phyloP scores from a whole-genome alignment of 2,797 vertebrate genomes.

The Tenualosa thibaudeaui region DNA sequence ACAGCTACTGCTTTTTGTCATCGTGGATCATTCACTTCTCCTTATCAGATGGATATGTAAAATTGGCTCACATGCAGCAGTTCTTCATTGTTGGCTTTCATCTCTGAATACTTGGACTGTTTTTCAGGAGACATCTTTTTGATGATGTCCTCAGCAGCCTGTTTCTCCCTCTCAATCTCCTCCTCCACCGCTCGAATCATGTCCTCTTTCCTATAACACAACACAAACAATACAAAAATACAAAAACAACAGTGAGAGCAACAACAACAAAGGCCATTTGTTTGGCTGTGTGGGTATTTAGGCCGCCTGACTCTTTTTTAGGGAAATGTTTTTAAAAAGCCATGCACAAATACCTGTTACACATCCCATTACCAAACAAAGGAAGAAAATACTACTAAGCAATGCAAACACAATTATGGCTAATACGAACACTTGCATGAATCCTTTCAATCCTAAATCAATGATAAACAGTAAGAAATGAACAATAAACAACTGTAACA shows the following conservation, averaged over 20 bases:
- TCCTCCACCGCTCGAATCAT: constrained; percentile 81
- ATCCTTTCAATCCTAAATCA: not conserved
- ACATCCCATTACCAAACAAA: not conserved
- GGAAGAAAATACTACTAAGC: not conserved
- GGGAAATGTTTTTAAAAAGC: not conserved
- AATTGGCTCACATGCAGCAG: constrained; percentile 81
- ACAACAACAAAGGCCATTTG: not conserved
- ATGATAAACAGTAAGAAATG: not conserved
- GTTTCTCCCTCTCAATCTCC: constrained; percentile 82
- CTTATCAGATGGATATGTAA: not conserved
- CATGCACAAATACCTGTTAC: not conserved
- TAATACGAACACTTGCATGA: not conserved
- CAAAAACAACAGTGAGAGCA: not conserved
- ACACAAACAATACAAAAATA: not conserved
- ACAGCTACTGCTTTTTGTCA: not conserved
- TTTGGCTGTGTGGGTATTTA: not conserved
- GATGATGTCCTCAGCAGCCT: constrained; percentile 84
- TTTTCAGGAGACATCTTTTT: constrained; percentile 86
- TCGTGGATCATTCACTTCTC: not conserved
- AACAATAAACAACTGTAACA: not conserved
- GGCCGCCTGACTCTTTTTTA: not conserved
- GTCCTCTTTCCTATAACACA: constrained; percentile 83
- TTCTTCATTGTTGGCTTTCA: constrained; percentile 86
- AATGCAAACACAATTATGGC: not conserved
- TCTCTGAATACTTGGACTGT: constrained; percentile 85